Conservation (phyloP, 1,140 invertebrate species). For the Antheraea pernyi region DNA sequence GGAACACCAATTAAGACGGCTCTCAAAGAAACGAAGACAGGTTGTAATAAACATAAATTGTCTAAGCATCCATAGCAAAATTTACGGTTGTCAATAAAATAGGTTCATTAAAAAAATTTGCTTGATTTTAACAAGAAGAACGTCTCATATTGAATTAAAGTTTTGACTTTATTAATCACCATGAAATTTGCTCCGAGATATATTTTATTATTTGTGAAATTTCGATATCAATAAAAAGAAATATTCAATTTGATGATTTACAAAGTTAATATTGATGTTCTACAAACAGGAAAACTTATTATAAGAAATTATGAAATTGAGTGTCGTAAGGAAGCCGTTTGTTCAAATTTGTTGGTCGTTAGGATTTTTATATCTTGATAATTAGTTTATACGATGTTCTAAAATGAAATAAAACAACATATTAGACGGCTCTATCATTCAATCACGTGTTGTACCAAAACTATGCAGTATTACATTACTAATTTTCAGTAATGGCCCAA, state of each 20-base stretch:
- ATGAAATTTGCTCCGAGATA: slow-evolving; percentile 25
- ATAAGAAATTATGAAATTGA: slow-evolving; percentile 15
- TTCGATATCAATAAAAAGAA: slow-evolving; percentile 24
- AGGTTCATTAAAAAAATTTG: slow-evolving; percentile 55
- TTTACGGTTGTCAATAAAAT: slow-evolving; percentile 66
- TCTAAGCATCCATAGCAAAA: slow-evolving; percentile 52
- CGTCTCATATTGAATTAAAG: slow-evolving; percentile 42
- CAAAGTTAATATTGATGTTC: slow-evolving; percentile 12
- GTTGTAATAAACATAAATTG: slow-evolving; percentile 56
- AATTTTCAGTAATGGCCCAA: no score
- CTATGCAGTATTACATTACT: no score
- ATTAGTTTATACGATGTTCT: neutral
- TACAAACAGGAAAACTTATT: neutral
- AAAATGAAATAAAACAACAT: no score
- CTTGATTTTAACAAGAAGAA: slow-evolving; percentile 47
- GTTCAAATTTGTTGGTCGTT: slow-evolving; percentile 20
- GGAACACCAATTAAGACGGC: slow-evolving; percentile 43
- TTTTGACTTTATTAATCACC: slow-evolving; percentile 31
- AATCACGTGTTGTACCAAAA: no score
- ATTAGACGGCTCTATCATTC: no score
- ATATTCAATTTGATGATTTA: slow-evolving; percentile 21
- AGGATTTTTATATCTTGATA: slow-evolving; percentile 14
- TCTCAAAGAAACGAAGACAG: slow-evolving; percentile 33
- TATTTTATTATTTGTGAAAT: slow-evolving; percentile 17
- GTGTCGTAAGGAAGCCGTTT: slow-evolving; percentile 17